Evolutionary conservation across 2,797 vertebrate genomes (phyloP), one percentile per base, ranked within the genome.

Genomic region (Pempheris klunzingeri): DNA sequence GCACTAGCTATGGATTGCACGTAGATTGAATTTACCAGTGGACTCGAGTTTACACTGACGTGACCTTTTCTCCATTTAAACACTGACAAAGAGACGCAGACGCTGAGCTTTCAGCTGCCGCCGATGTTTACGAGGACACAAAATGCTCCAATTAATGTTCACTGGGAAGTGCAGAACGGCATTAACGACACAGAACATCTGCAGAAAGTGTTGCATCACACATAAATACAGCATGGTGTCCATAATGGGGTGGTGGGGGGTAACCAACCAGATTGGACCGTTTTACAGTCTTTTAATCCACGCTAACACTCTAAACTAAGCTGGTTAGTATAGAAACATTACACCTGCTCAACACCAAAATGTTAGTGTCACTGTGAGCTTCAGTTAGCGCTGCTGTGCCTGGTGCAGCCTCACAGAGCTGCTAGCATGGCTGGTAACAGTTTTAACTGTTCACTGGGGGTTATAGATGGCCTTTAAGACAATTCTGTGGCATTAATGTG

Each of bases 41-140:
- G 13, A 28, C 44, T 71, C 30, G 10, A 59, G 24, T 76, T 68
- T 24, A 47, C 44, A 47, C 7, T 12, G 17, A 73, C n/a, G 46
- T 55, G 61, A 55, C 30, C 47, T 85, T 74, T 54, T 47, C 61
- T 76, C 38, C 20, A 52, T 78, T 76, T 24, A 75, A 22, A 79
- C 13, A 22, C 30, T 4, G 17, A 76, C 66, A 77, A 72, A 78
- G 34, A 50, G 17, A 75, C 69, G 39, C 49, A 67, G 77, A 24
- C 47, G 3, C 24, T 20, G 59, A 71, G 69, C 39, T 78, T 74
- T 72, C 71, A 72, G 65, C 63, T 60, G 68, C 46, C n/a, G 59
- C 5, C 18, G 0, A 11, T 62, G 75, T 79, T 78, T 74, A 80
- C 71, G 15, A 36, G 30, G 52, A 57, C 59, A 60, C 68, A 76